A percentile compares a stretch with the other conserved stretches of the same genome.
These are phyloP conservation scores for Leptopilina myrica DNA, from an alignment of 2,888 invertebrate species.

Conservation along the genomic window DNA sequence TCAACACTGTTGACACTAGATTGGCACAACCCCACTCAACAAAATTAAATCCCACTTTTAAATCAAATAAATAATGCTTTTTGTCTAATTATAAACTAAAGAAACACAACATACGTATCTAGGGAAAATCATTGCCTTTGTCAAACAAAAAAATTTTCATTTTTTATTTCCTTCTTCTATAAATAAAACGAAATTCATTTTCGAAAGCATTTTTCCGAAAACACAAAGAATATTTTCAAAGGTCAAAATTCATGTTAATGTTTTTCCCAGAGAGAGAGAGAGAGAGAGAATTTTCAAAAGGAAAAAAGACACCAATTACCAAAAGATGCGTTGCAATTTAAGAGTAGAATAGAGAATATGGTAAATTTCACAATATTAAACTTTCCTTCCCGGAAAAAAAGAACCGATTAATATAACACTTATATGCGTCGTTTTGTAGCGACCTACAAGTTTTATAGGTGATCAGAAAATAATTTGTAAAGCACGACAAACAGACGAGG, in stretches of 20 bases:
- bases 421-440: slow-evolving; percentile 33
- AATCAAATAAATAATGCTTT: slow-evolving; percentile 35
- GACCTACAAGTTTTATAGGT: slow-evolving; percentile 26
- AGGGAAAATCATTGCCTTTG: neutral
- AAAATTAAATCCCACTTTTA: slow-evolving; percentile 33
- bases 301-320: slow-evolving; percentile 1
- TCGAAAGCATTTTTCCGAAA: neutral
- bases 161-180: neutral
- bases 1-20: slow-evolving; percentile 20
- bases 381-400: slow-evolving; percentile 17
- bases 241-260: slow-evolving; percentile 3
- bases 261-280: neutral
- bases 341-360: neutral
- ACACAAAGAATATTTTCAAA: neutral
- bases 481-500: slow-evolving; percentile 25
- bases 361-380: neutral
- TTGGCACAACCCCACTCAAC: slow-evolving; percentile 28
- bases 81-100: slow-evolving; percentile 20
- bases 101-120: neutral
- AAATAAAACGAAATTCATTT: neutral
- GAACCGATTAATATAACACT: slow-evolving; percentile 6
- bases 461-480: slow-evolving; percentile 20
- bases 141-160: no score
- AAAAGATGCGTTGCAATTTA: neutral
- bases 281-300: neutral